Percentiles rank a stretch among this genome's conserved stretches.
These are phyloP conservation scores for Epiperipatus broadwayi DNA, from an alignment of 2,888 invertebrate species.

Conservation along the genomic window DNA sequence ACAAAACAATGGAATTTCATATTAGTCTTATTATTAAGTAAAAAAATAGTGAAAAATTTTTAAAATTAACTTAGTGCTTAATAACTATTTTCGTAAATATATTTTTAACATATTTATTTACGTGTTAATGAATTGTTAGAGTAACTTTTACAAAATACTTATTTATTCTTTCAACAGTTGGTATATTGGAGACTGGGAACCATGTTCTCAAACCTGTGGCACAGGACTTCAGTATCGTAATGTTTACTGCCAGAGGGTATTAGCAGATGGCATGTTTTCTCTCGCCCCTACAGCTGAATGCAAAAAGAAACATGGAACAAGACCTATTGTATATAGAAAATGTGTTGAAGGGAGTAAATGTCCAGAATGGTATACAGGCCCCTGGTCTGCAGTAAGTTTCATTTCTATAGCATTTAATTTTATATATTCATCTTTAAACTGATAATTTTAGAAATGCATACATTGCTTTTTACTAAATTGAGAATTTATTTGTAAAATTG, in stretches of 20 bases:
- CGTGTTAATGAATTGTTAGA: not conserved
- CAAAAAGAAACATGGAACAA: no score
- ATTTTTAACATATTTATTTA: not conserved
- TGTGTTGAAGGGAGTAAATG: slow-evolving; percentile 61
- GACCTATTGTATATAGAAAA: no score
- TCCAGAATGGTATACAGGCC: slow-evolving; percentile 65
- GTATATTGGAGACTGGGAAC: slow-evolving; percentile 55
- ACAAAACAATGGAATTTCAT: no score
- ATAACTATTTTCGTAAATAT: not conserved
- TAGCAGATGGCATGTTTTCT: no score
- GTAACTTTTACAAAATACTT: slow-evolving; percentile 6
- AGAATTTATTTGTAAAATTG: no score
- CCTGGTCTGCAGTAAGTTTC: slow-evolving; percentile 74
- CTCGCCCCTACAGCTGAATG: no score
- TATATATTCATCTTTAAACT: no score
- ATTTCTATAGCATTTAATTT: not conserved
- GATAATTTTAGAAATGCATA: no score
- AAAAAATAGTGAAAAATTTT: no score
- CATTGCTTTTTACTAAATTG: no score
- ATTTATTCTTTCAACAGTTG: slow-evolving; percentile 32
- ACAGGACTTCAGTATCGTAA: slow-evolving; percentile 32
- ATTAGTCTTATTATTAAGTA: no score
- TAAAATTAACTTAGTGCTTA: no score
- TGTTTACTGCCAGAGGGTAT: slow-evolving; percentile 60
- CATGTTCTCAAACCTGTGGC: slow-evolving; percentile 64